These are phyloP conservation scores for Gobius niger DNA, from an alignment of 2,113 vertebrate genomes.

Conservation along the genomic window DNA sequence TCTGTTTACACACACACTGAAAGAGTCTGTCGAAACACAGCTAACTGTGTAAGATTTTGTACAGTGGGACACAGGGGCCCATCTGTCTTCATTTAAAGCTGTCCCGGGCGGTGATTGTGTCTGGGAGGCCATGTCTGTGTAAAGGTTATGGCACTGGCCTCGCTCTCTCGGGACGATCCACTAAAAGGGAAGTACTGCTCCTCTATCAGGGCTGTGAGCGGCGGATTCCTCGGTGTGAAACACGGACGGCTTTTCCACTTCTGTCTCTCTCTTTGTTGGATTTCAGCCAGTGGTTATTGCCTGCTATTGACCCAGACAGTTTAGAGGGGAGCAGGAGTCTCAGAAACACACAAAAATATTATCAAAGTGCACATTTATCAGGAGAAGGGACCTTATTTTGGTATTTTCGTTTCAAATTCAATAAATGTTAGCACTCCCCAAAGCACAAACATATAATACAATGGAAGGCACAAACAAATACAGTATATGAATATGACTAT, in stretches of 20 bases:
- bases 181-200: slow-evolving; percentile 61
- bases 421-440: too few species aligned
- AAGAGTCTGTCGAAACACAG: too few species aligned
- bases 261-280: slow-evolving; percentile 4
- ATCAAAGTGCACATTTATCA: neutral
- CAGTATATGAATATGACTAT: neutral
- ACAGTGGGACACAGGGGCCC: slow-evolving; percentile 33
- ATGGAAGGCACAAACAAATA: neutral
- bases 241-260: slow-evolving; percentile 47
- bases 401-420: too few species aligned
- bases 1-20: slow-evolving; percentile 8
- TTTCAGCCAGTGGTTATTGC: neutral
- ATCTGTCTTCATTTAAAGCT: slow-evolving; percentile 70
- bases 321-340: neutral
- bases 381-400: too few species aligned
- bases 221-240: slow-evolving; percentile 20
- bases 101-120: slow-evolving; percentile 61
- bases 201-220: slow-evolving; percentile 12
- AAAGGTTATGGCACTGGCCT: slow-evolving; percentile 45
- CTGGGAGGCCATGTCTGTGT: slow-evolving; percentile 43
- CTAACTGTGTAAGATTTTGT: slow-evolving; percentile 46
- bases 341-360: neutral
- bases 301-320: slow-evolving; percentile 8
- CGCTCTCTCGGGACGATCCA: slow-evolving; percentile 37
- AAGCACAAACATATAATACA: too few species aligned